Evolutionary conservation across 2,888 invertebrate species (phyloP).

Genomic region (Odontocerum albicorne): DNA sequence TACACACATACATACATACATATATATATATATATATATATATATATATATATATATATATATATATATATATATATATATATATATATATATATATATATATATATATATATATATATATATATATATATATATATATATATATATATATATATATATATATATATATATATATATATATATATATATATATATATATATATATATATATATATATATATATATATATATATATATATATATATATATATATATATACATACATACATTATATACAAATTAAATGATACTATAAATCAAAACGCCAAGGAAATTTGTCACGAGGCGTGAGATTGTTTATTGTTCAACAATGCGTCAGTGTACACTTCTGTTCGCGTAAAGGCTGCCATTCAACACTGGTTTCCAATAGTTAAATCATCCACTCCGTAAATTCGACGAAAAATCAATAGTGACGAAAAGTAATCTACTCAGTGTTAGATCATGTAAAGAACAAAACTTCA

Average conservation of each 20-base stretch:
- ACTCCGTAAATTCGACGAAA: too few species aligned
- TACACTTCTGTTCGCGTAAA: too few species aligned
- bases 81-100: background rate
- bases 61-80: background rate
- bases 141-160: conserved; percentile 7
- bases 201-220: conserved; percentile 7
- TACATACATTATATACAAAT: background rate
- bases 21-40: background rate
- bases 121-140: conserved; percentile 7
- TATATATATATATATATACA: conserved; percentile 6
- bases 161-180: conserved; percentile 6
- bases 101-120: conserved; percentile 1
- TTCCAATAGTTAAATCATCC: too few species aligned
- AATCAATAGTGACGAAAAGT: too few species aligned
- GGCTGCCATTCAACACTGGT: too few species aligned
- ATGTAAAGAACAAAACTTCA: too few species aligned
- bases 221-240: conserved; percentile 6
- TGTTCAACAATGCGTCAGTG: too few species aligned
- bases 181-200: conserved; percentile 7
- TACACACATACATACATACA: background rate
- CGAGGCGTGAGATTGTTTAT: too few species aligned
- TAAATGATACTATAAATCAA: too few species aligned
- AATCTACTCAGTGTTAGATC: too few species aligned
- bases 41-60: background rate
- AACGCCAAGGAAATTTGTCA: too few species aligned